Evolutionary conservation across 2,888 invertebrate species (phyloP).

Genomic region (Acrobasis repandana): DNA sequence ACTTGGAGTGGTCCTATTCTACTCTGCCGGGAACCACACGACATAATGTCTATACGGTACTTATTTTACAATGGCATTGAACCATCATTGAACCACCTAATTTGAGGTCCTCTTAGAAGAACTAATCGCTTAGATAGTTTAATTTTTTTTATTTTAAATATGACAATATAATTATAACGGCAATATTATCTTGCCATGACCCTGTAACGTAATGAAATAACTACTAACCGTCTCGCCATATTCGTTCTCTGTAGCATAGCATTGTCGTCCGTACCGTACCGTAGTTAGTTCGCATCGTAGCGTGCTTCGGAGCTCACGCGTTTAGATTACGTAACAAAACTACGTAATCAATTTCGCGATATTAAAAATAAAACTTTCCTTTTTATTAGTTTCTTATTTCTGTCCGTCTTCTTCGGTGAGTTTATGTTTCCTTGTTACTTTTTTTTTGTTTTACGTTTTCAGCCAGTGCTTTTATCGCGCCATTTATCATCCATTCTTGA

Average conservation of each 20-base stretch:
- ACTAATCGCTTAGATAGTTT: no score
- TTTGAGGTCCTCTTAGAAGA: no score
- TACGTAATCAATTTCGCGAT: background rate
- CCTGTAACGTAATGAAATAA: no score
- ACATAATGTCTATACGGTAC: no score
- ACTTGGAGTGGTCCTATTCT: no score
- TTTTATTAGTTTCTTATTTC: background rate
- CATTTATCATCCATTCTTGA: background rate
- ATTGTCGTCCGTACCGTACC: background rate
- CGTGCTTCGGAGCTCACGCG: slow-evolving; percentile 8
- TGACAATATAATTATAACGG: no score
- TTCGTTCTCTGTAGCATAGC: background rate
- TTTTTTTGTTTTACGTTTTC: background rate
- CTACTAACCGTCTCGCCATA: background rate
- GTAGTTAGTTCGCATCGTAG: slow-evolving; percentile 8
- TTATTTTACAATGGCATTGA: no score
- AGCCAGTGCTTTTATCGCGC: background rate
- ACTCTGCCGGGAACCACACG: no score
- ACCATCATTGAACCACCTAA: no score
- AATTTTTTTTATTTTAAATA: no score
- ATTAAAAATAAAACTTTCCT: background rate
- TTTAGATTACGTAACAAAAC: background rate
- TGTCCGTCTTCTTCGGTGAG: background rate
- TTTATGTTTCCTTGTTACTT: background rate
- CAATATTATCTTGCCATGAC: no score